Conservation (phyloP, 2,888 invertebrate genomes). For the Octonoba sinensis region DNA sequence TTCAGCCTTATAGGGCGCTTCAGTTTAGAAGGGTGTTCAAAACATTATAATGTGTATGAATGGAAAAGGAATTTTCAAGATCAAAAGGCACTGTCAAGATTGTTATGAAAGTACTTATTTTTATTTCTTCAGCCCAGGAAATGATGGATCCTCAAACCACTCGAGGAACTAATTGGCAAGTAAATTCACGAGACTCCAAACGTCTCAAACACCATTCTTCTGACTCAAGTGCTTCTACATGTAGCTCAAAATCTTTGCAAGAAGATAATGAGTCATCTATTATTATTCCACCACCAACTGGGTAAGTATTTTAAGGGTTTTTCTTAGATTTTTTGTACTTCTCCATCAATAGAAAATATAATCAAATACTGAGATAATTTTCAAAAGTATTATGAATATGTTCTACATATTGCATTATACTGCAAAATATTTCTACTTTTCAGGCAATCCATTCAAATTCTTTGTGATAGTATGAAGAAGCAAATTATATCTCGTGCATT, state of each 20-base stretch:
- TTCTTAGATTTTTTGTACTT: background rate
- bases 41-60: too few relatives aligned
- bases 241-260: constrained; percentile 49
- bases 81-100: too few relatives aligned
- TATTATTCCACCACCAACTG: constrained; percentile 17
- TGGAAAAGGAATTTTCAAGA: too few relatives aligned
- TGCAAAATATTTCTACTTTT: constrained; percentile 9
- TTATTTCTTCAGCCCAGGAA: constrained; percentile 69
- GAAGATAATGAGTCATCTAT: constrained; percentile 33
- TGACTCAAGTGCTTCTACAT: constrained; percentile 53
- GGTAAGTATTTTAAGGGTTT: constrained; percentile 20
- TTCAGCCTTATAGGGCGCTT: too few relatives aligned
- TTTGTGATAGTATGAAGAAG: constrained; percentile 94
- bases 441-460: constrained; percentile 78
- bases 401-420: too few relatives aligned
- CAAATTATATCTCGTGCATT: constrained; percentile 96
- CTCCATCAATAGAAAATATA: background rate
- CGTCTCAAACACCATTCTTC: constrained; percentile 57
- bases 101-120: background rate
- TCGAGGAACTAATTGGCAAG: constrained; percentile 38
- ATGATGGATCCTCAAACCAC: constrained; percentile 71
- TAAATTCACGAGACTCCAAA: background rate
- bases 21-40: too few relatives aligned
- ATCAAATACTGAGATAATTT: background rate
- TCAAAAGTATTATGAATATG: too few relatives aligned